These are phyloP conservation scores for Taeniopygia guttata DNA, from an alignment of 2,797 vertebrate species.

Conservation along the genomic window DNA sequence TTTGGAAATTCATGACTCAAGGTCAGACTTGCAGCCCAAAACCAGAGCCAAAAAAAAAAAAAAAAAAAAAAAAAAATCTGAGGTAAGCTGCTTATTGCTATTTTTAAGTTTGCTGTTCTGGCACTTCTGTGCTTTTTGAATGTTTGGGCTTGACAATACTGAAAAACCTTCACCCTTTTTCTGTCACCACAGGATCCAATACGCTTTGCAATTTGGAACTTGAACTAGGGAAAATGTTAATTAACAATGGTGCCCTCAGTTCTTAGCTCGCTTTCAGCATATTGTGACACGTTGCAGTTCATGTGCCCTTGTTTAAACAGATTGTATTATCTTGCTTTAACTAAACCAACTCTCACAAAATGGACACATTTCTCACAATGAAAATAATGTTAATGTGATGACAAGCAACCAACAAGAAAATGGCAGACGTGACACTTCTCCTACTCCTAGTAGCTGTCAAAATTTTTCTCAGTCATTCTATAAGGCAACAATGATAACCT, in stretches of 20 bases:
- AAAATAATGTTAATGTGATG: neutral
- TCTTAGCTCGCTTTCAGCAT: fast-evolving
- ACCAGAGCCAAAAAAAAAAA: neutral
- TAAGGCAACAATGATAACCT: neutral
- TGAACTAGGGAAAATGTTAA: neutral
- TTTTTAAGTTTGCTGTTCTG: neutral
- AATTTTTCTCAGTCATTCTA: neutral
- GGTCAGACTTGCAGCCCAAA: neutral
- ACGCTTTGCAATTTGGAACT: neutral
- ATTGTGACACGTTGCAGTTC: neutral
- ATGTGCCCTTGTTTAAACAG: neutral
- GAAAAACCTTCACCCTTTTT: neutral
- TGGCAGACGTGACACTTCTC: neutral
- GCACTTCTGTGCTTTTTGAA: neutral
- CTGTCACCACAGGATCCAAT: neutral
- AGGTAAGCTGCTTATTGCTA: neutral
- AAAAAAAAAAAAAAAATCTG: neutral
- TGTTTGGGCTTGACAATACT: neutral
- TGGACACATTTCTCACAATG: neutral
- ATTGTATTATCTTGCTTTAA: neutral
- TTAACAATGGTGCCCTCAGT: neutral
- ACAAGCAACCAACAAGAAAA: neutral
- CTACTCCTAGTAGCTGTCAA: neutral
- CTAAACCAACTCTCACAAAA: neutral
- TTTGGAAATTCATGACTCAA: neutral